These are phyloP conservation scores for Corvus moneduloides DNA, from an alignment of 2,113 vertebrate species.

Conservation along the genomic window DNA sequence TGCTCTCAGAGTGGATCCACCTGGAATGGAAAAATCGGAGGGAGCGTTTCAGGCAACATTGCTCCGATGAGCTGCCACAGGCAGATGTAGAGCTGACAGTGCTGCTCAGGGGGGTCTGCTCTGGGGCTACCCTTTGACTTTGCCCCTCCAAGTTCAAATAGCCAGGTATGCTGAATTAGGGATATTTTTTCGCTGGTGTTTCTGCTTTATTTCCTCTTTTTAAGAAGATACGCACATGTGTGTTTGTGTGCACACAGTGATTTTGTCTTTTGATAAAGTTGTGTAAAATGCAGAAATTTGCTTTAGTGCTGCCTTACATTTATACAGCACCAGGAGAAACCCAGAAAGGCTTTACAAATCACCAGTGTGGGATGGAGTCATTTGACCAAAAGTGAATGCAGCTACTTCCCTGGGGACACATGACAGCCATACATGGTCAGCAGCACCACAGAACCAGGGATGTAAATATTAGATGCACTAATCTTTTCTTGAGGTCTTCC, in stretches of 20 bases:
- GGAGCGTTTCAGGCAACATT: background rate
- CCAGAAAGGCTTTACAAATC: slow-evolving; percentile 19
- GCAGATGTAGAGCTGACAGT: background rate
- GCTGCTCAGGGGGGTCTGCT: background rate
- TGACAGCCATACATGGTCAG: background rate
- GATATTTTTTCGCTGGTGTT: background rate
- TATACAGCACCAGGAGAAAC: background rate
- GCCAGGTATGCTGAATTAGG: background rate
- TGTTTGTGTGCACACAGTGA: background rate
- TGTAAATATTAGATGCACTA: background rate
- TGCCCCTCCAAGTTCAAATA: background rate
- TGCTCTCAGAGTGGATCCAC: slow-evolving; percentile 5
- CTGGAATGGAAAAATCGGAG: background rate
- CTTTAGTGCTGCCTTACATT: background rate
- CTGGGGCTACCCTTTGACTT: background rate
- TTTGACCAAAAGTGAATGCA: background rate
- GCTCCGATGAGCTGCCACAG: background rate
- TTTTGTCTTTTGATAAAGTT: background rate
- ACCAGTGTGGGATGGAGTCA: background rate
- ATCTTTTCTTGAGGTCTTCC: background rate
- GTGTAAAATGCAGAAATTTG: background rate
- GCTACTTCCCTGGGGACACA: background rate
- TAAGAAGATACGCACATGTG: background rate
- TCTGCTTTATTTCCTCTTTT: background rate
- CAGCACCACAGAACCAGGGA: background rate